Percentiles rank a stretch among this genome's conserved stretches.
Conservation (phyloP, 1,140 invertebrate genomes). For the Aphelinus certus region DNA sequence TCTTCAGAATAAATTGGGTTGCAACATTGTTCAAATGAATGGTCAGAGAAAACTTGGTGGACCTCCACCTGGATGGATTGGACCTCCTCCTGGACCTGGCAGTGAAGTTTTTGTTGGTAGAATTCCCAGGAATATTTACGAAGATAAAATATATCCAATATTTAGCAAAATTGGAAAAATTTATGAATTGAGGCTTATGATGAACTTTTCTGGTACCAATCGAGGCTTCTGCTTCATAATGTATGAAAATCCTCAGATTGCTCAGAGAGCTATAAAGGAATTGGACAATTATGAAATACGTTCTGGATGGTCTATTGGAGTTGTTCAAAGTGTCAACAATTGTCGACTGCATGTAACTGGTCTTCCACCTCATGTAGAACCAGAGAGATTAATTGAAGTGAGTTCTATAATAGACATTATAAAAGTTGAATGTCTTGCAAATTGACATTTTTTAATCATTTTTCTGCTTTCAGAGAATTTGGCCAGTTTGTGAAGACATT, state of each 20-base stretch:
- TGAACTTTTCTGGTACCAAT: slow-evolving; percentile 77
- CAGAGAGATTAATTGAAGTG: slow-evolving; percentile 52
- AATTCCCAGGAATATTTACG: slow-evolving; percentile 81
- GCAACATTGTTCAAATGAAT: slow-evolving; percentile 54
- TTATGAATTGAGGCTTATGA: slow-evolving; percentile 83
- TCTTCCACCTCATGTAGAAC: slow-evolving; percentile 46
- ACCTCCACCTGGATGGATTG: slow-evolving; percentile 63
- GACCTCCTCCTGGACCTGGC: slow-evolving; percentile 67
- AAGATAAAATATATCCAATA: slow-evolving; percentile 83
- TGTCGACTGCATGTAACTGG: slow-evolving; percentile 74
- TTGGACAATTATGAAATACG: slow-evolving; percentile 73
- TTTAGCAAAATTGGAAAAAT: slow-evolving; percentile 73
- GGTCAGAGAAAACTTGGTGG: slow-evolving; percentile 71
- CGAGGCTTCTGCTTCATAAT: slow-evolving; percentile 77
- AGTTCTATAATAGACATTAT: background rate
- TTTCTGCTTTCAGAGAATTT: slow-evolving; percentile 51
- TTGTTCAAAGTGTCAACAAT: slow-evolving; percentile 75
- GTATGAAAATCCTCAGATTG: slow-evolving; percentile 68
- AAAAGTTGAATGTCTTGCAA: no score
- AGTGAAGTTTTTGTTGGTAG: slow-evolving; percentile 88
- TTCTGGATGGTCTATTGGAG: slow-evolving; percentile 69
- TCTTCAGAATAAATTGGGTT: slow-evolving; percentile 18
- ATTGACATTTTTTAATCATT: background rate
- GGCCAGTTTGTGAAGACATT: slow-evolving; percentile 50
- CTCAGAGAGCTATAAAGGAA: slow-evolving; percentile 68